Percentiles rank a stretch among this genome's conserved stretches.
Conservation (phyloP, 2,888 invertebrate genomes). For the Pristionchus entomophagus region DNA sequence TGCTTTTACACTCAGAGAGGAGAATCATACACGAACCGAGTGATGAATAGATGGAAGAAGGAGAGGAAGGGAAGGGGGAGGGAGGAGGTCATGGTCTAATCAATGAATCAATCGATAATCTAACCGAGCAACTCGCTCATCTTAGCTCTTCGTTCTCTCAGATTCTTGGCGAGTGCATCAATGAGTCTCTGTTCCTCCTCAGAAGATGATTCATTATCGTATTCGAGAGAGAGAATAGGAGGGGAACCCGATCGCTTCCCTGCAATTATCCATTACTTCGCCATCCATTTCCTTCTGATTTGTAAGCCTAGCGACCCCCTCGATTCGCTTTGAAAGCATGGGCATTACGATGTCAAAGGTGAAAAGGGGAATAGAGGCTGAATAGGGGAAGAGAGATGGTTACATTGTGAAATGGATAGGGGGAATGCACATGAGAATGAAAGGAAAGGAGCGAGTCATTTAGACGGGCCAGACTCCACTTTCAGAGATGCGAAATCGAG, state of each 20-base stretch:
- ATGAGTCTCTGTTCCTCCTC: not conserved
- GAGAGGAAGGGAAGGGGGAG: not conserved
- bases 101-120: not conserved
- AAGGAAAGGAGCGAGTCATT: constrained; percentile 25
- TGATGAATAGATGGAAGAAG: not conserved
- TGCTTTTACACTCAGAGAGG: constrained; percentile 21
- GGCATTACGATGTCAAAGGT: constrained; percentile 28
- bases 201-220: not conserved
- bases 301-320: not conserved
- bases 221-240: not conserved
- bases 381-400: not conserved
- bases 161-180: not conserved
- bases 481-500: constrained; percentile 5
- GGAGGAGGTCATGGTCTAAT: constrained; percentile 1
- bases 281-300: not conserved
- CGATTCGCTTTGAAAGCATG: not conserved
- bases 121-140: constrained; percentile 32
- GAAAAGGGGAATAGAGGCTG: not conserved
- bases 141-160: constrained; percentile 14
- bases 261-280: not conserved
- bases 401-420: constrained; percentile 34
- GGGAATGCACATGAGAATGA: not conserved
- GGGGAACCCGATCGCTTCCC: constrained; percentile 32
- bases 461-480: constrained; percentile 14
- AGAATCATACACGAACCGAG: constrained; percentile 28